Base-by-base conservation (phyloP, 2,888 invertebrate species). In the Drosophila melanosoma region DNA sequence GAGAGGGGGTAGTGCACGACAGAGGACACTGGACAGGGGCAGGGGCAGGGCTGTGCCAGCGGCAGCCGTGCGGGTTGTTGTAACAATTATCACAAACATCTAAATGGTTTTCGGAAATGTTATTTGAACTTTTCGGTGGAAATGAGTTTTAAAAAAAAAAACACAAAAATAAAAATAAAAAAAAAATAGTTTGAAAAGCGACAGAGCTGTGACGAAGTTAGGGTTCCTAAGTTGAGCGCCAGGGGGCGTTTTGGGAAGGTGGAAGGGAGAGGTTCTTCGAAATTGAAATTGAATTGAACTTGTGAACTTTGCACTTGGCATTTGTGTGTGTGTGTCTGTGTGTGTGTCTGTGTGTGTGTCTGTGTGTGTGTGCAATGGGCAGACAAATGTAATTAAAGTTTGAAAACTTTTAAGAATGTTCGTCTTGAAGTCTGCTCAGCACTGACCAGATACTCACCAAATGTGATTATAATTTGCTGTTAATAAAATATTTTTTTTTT, bases 81-180 rank as follows among this genome's bases (percentile, higher is more conserved):
- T 59, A 77, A 73, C 82, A 87, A 87, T 89, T 87, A 87, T 89
- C 87, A 72, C 72, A 78, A 80, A 81, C 74, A 83, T 83, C 85
- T 83, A 84, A 87, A 87, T 89, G 89, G 76, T 80, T 85, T 85
- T 79, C 89, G 87, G 87, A 83, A 87, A 87, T 81, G 84, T 77
- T 81, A 76, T 87, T 77, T 84, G 70, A 82, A 82, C 79, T 84
- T 82, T 76, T 74, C 65, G 71, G 29, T 79, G 64, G 54, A 78
- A 78, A 70, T 66, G 32, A 69, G 61, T 70, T 69, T 60, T 40
- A 11, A 36, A 49, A 72, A 56, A 62, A 17, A 12, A 38, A 51
- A 20, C 60, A 42, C 3, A 57, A 71, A 20, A 35, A 17, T 36
- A 51, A 49, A 56, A n/a, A 49, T 11, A 57, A 48, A 54, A 77